phyloP scores from a whole-genome alignment of 2,888 invertebrate genomes.

The Eupithecia centaureata region DNA sequence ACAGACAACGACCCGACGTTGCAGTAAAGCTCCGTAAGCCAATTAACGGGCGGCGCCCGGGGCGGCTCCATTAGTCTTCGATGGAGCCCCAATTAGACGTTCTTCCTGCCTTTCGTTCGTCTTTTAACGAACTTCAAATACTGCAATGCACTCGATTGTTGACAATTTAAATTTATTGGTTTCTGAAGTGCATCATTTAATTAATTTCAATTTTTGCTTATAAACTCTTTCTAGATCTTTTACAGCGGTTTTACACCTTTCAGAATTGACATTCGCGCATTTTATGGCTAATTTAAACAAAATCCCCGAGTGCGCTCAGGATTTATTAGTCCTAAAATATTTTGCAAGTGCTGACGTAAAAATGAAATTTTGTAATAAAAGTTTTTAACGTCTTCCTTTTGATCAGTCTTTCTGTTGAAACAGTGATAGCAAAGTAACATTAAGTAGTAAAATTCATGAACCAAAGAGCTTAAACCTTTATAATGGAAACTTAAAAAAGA shows the following conservation, averaged over 20 bases:
- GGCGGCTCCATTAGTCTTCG: conserved; percentile 41
- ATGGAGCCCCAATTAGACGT: conserved; percentile 38
- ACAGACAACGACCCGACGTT: background rate
- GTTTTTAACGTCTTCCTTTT: conserved; percentile 26
- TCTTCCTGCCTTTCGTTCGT: conserved; percentile 32
- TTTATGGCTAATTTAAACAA: conserved; percentile 42
- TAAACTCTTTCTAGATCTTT: conserved; percentile 1
- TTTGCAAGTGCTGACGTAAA: conserved; percentile 40
- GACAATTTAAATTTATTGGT: conserved; percentile 3
- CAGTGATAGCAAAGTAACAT: background rate
- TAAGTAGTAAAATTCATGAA: background rate
- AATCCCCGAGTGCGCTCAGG: conserved; percentile 34
- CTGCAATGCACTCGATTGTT: background rate
- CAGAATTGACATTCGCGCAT: conserved; percentile 26
- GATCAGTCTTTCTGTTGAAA: conserved; percentile 16
- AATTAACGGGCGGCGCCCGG: conserved; percentile 35
- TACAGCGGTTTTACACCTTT: conserved; percentile 24
- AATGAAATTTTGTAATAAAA: conserved; percentile 43
- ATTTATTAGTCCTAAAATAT: conserved; percentile 42
- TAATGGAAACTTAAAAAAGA: background rate
- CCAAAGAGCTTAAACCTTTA: background rate
- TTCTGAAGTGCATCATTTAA: conserved; percentile 2
- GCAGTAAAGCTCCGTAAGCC: conserved; percentile 27
- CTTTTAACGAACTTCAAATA: conserved; percentile 28
- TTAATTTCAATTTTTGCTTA: conserved; percentile 1